These are phyloP conservation scores for Drosophila suzukii DNA, from an alignment of 1,140 invertebrate species.

Conservation along the genomic window DNA sequence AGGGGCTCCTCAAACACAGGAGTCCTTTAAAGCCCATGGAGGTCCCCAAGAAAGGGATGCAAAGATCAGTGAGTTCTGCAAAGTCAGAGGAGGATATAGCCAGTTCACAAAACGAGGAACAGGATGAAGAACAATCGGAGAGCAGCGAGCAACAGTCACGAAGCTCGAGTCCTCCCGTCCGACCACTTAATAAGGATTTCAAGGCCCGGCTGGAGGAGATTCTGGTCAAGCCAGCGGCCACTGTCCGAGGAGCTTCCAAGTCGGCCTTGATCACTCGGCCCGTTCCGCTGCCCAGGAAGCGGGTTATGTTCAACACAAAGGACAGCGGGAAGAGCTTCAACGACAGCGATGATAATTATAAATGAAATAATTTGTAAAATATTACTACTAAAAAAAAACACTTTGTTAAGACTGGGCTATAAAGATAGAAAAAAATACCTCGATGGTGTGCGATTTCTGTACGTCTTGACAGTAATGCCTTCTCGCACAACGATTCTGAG, in stretches of 20 bases:
- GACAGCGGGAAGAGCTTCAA: constrained; percentile 32
- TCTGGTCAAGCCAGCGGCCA: constrained; percentile 61
- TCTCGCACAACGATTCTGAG: no score
- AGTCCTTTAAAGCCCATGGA: constrained; percentile 57
- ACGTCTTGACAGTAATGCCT: no score
- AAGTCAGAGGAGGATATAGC: constrained; percentile 14
- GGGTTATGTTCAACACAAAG: constrained; percentile 76
- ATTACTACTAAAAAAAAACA: not conserved
- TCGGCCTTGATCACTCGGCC: constrained; percentile 37
- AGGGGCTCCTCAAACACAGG: constrained; percentile 55
- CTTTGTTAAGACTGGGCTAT: no score
- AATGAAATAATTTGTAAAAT: constrained; percentile 3
- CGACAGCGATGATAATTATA: constrained; percentile 23
- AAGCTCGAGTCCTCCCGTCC: constrained; percentile 33
- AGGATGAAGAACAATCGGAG: constrained; percentile 7
- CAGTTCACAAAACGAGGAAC: constrained; percentile 31
- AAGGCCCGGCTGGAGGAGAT: constrained; percentile 69
- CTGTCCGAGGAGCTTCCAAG: constrained; percentile 12
- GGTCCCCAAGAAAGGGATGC: constrained; percentile 11
- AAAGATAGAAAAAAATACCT: no score
- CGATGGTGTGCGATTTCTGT: no score
- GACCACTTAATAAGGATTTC: constrained; percentile 39
- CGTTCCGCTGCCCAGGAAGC: constrained; percentile 73
- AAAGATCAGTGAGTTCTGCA: constrained; percentile 1
- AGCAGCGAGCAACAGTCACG: constrained; percentile 17